Percentiles rank a stretch among this genome's conserved stretches.
Conservation (phyloP, 2,797 vertebrate genomes). For the Chrysolophus pictus region DNA sequence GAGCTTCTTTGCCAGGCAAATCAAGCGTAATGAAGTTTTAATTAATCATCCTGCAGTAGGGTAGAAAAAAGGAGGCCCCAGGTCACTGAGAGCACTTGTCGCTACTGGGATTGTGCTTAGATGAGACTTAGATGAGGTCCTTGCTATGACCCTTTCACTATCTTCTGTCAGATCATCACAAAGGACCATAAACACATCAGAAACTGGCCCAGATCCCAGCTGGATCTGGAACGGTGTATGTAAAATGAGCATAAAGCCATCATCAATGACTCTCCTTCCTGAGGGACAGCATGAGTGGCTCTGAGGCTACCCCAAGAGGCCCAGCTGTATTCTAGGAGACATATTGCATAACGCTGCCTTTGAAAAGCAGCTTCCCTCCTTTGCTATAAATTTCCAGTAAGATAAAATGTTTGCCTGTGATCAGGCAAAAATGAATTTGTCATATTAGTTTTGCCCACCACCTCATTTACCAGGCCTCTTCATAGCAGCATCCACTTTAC, state of each 20-base stretch:
- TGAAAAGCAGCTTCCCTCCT: not conserved
- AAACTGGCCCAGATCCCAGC: not conserved
- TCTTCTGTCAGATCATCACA: not conserved
- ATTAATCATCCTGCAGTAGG: not conserved
- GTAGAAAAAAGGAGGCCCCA: not conserved
- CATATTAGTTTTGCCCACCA: not conserved
- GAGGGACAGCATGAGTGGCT: not conserved
- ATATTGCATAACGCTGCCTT: not conserved
- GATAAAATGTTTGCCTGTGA: not conserved
- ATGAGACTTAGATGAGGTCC: not conserved
- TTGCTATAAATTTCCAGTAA: not conserved
- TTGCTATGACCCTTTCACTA: not conserved
- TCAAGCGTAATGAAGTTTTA: not conserved
- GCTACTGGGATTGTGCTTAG: not conserved
- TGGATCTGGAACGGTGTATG: not conserved
- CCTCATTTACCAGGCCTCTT: not conserved
- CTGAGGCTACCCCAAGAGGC: not conserved
- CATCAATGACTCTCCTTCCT: not conserved
- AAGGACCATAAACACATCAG: not conserved
- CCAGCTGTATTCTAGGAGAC: accelerated
- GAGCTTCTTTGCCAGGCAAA: not conserved
- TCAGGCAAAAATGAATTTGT: not conserved
- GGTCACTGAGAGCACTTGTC: not conserved
- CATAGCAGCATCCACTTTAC: not conserved
- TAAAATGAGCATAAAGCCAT: not conserved